phyloP scores from a whole-genome alignment of 2,888 invertebrate species.

The Macroteleia sp. region DNA sequence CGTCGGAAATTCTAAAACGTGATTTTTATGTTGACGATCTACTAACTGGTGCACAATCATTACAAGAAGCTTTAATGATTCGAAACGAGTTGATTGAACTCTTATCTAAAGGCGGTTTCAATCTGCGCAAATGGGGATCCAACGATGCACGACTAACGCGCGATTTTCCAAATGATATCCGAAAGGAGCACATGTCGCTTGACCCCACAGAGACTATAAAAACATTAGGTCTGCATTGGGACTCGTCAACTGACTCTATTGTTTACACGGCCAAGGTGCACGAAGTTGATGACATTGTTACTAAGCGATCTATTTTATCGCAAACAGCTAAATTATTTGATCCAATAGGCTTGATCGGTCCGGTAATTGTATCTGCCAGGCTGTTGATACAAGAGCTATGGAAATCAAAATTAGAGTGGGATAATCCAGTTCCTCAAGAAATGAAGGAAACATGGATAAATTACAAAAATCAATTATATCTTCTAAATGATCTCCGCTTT shows the following conservation, averaged over 20 bases:
- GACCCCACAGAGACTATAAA: background rate
- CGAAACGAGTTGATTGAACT: background rate
- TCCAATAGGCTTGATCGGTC: conserved; percentile 3
- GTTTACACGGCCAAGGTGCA: background rate
- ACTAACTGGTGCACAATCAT: background rate
- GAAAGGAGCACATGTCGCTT: too few species aligned
- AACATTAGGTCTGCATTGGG: conserved; percentile 12
- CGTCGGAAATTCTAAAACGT: background rate
- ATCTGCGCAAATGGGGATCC: conserved; percentile 10
- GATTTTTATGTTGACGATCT: background rate
- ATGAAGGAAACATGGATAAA: too few species aligned
- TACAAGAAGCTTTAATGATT: background rate
- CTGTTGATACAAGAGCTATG: background rate
- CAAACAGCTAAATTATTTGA: conserved; percentile 11
- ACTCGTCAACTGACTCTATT: background rate
- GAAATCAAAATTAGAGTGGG: too few species aligned
- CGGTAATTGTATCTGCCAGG: conserved; percentile 5
- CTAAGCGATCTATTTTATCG: background rate
- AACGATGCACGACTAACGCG: conserved; percentile 2
- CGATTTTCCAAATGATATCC: too few species aligned
- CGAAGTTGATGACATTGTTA: background rate
- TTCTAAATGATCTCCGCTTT: too few species aligned
- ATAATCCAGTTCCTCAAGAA: too few species aligned
- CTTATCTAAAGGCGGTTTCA: background rate
- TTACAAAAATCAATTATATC: too few species aligned